A percentile compares a stretch with the other conserved stretches of the same genome.
Evolutionary conservation across 2,888 invertebrate genomes (phyloP).

Genomic region (Lithophane ornitopus): DNA sequence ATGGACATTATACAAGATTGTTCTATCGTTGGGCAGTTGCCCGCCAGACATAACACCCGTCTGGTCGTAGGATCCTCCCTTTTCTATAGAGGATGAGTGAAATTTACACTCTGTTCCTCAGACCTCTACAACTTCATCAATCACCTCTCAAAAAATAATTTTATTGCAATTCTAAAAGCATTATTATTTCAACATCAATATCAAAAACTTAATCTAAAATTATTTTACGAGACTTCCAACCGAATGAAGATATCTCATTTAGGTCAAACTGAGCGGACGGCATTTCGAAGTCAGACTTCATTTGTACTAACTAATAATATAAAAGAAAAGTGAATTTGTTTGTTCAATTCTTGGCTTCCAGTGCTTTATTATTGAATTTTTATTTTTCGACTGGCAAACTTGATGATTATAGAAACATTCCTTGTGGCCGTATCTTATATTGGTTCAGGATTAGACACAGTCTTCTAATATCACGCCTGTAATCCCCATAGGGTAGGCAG

Average conservation of each 20-base stretch:
- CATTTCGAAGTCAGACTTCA: slow-evolving; percentile 43
- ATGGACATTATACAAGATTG: no score
- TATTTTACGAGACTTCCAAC: slow-evolving; percentile 31
- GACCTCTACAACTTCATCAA: slow-evolving; percentile 2
- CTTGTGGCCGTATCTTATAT: background rate
- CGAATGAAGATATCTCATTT: slow-evolving; percentile 50
- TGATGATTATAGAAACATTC: background rate
- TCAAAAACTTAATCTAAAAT: slow-evolving; percentile 35
- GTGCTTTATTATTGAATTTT: background rate
- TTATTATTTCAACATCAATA: slow-evolving; percentile 36
- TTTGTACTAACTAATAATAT: slow-evolving; percentile 56
- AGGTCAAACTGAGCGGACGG: slow-evolving; percentile 41
- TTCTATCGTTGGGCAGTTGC: no score
- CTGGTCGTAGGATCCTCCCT: no score
- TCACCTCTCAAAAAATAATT: slow-evolving; percentile 7
- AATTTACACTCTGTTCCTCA: no score
- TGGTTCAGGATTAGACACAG: background rate
- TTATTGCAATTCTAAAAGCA: slow-evolving; percentile 3
- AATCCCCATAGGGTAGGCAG: no score
- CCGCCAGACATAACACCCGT: no score
- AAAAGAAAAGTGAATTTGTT: slow-evolving; percentile 39
- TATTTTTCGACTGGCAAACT: background rate
- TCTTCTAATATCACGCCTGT: no score
- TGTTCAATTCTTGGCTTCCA: slow-evolving; percentile 27
- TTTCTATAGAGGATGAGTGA: no score